These are phyloP conservation scores for Anthoptus insignis DNA, from an alignment of 2,888 invertebrate species.

Conservation along the genomic window DNA sequence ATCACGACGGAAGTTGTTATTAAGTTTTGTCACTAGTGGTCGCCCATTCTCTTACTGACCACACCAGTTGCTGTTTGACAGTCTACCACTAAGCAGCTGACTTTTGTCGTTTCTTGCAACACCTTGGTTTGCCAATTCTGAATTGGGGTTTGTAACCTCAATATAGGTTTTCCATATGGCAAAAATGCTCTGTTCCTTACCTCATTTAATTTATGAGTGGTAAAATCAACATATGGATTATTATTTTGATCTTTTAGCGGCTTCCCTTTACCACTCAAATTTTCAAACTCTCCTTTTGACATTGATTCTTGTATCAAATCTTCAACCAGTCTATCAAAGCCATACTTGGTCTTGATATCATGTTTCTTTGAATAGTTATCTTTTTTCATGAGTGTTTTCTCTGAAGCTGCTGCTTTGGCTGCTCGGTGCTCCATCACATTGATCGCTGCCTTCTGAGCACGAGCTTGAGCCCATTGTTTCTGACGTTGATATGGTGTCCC, in stretches of 20 bases:
- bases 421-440: conserved; percentile 88
- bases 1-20: no score
- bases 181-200: conserved; percentile 69
- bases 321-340: conserved; percentile 96
- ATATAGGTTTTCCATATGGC: no score
- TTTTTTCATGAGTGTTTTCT: conserved; percentile 89
- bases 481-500: conserved; percentile 94
- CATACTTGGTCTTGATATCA: conserved; percentile 93
- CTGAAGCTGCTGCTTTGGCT: conserved; percentile 87
- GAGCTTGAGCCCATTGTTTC: conserved; percentile 91
- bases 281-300: conserved; percentile 95
- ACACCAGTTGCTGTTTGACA: no score
- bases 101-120: no score
- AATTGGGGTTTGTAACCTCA: no score
- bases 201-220: conserved; percentile 95
- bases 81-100: no score
- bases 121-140: no score
- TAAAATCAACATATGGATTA: conserved; percentile 96
- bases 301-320: conserved; percentile 97
- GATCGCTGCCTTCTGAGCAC: conserved; percentile 90
- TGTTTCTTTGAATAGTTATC: conserved; percentile 88
- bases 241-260: conserved; percentile 90
- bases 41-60: no score
- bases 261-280: conserved; percentile 94
- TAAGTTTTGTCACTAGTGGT: no score